A percentile compares a stretch with the other conserved stretches of the same genome.
Conservation (phyloP, 2,888 invertebrate genomes). For the Petrophora chlorosata region DNA sequence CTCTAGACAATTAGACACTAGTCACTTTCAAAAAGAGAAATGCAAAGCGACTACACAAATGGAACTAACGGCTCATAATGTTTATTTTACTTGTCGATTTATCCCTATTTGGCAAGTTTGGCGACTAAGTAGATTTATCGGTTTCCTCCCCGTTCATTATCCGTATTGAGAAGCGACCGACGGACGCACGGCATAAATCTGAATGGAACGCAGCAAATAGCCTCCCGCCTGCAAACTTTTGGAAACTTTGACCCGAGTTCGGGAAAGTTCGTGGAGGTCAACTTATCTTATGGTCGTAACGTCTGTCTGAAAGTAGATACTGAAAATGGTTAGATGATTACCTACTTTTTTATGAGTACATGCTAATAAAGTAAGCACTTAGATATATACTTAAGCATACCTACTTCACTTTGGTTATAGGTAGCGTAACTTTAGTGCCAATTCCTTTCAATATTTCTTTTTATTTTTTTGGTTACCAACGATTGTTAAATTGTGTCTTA, state of each 20-base stretch:
- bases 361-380: too few species aligned
- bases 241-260: constrained; percentile 57
- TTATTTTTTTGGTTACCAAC: too few species aligned
- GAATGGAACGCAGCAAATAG: constrained; percentile 74
- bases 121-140: constrained; percentile 79
- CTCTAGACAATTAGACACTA: too few species aligned
- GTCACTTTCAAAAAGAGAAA: too few species aligned
- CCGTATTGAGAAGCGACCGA: constrained; percentile 61
- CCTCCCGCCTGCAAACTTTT: constrained; percentile 59
- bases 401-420: too few species aligned
- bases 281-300: constrained; percentile 42
- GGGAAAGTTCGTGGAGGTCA: constrained; percentile 48
- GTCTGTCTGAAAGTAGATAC: constrained; percentile 31
- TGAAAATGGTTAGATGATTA: constrained; percentile 34
- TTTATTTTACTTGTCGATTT: constrained; percentile 61
- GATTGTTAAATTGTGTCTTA: too few species aligned
- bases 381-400: too few species aligned
- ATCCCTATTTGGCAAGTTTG: constrained; percentile 76
- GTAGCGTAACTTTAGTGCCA: too few species aligned
- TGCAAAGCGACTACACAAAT: constrained; percentile 45
- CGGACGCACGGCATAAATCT: constrained; percentile 78
- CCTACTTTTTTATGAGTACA: constrained; percentile 25
- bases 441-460: background rate
- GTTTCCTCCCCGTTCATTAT: constrained; percentile 83
- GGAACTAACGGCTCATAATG: constrained; percentile 58